Evolutionary conservation across 2,888 invertebrate species (phyloP), one percentile per base, ranked within the genome.

Genomic region (Drosophila kanekoi): DNA sequence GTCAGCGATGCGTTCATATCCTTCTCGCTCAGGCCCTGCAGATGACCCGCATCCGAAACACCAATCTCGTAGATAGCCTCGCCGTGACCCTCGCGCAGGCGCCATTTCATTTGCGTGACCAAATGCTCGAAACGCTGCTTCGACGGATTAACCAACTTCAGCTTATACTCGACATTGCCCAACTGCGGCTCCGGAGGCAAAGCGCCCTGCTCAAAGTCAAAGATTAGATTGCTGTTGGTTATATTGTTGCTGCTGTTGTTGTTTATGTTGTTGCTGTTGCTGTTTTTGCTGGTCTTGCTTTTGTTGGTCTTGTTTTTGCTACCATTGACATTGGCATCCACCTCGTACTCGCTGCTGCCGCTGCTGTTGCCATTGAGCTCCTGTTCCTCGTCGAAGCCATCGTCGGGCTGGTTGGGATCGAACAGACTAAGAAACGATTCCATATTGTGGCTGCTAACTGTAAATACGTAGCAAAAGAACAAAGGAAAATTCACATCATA

Each of bases 51-150:
- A 93, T 98, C 98, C 64, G 97, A 96, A 2, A 98, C 98, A 0
- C 99, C 99, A 52, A 99, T 96, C 92, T 99, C 98, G 93, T 99
- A 99, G 72, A 99, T 97, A 0, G 99, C 99, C 92, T 98, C 97
- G 0, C 99, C 99, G 77, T 98, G 97, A 32, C 99, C 98, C 92
- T 98, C 98, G 0, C 97, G 95, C 10, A 99, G 94, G 0, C 99
- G 94, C 99, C 99, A 99, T 93, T 99, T 99, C 95, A 99, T 95
- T 95, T 99, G 99, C 0, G 99, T 99, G 18, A 99, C 98, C 33
- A 99, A 93, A 93, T 99, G 99, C 92, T 99, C 98, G 89, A 98
- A 96, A 67, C 99, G 94, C 82, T 96, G 96, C 91, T 96, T 96
- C 20, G 98, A 96, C 0, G 98, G 97, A 92, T 96, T 97, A 8